Base-by-base conservation (phyloP, 2,888 invertebrate genomes). In the Epinotia ramella region DNA sequence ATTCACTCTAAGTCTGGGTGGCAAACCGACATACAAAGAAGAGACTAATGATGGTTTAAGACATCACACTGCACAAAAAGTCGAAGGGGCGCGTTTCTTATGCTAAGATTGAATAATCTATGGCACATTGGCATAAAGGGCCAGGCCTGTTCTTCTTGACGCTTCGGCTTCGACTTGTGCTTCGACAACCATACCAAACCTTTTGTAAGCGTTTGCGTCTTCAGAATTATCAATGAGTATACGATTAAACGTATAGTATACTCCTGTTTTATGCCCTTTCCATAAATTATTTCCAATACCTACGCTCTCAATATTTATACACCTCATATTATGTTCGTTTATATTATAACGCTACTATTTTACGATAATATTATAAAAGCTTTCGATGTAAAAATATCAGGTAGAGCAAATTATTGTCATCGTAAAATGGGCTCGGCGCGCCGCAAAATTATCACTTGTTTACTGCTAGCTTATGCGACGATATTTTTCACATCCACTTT, bases 341-440 rank as follows among this genome's bases (percentile, higher is more conserved):
- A 46, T 44, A 49, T 7, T 24, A 66, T 59, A 40, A 40, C 40
- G 9, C 40, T 65, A 60, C 49, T 40, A 53, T 72, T 76, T 72
- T 72, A 72, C 72, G 72, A 76, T 63, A 72, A 76, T 76, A 63
- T 71, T 76, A 71, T 71, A 67, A 76, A 71, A 76, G 76, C 71
- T 67, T 44, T 16, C 53, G 56, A 57, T 72, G 60, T 76, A 76
- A 76, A 74, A 72, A 67, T 76, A 72, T 76, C 76, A 63, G 65
- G 68, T 65, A 70, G 46, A 40, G 72, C 71, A 76, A 67, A 76
- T 72, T 76, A 72, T 67, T 56, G 67, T 67, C 57, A 63, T 67
- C 76, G 33, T 76, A 76, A 76, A 76, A 67, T 57, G 63, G 66
- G 56, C 67, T 57, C 65, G 33, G 53, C 49, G 71, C 71, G 24